Percentiles rank a stretch among this genome's conserved stretches.
phyloP scores from a whole-genome alignment of 2,797 vertebrate species.

The Leucoraja ocellata region DNA sequence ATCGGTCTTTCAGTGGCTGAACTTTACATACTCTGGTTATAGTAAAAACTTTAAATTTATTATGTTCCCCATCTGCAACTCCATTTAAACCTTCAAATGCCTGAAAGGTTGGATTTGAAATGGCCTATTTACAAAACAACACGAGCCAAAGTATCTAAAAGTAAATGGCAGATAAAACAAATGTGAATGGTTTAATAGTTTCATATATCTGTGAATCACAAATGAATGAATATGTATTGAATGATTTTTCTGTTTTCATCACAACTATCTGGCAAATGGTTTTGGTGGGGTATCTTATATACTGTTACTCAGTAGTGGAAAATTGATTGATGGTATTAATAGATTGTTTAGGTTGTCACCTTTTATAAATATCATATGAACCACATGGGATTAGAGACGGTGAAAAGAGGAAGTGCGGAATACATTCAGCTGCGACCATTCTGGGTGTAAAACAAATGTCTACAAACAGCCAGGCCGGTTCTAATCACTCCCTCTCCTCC shows the following conservation, averaged over 20 bases:
- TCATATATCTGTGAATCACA: neutral
- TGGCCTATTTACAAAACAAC: neutral
- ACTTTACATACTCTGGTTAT: neutral
- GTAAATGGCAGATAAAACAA: neutral
- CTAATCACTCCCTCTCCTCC: neutral
- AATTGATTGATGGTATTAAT: neutral
- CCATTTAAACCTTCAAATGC: neutral
- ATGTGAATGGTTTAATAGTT: neutral
- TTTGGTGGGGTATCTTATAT: neutral
- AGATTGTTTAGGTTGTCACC: neutral
- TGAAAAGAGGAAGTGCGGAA: conserved; percentile 16
- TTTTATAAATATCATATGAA: conserved; percentile 23
- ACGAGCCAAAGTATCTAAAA: neutral
- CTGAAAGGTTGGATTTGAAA: neutral
- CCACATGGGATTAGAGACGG: neutral
- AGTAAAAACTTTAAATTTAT: neutral
- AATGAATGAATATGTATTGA: neutral
- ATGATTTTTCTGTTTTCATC: neutral
- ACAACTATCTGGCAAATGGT: neutral
- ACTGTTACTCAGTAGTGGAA: neutral
- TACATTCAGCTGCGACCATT: neutral
- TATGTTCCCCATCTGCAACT: neutral
- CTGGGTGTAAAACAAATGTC: neutral
- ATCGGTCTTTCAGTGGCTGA: neutral
- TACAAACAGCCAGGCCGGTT: neutral